A percentile compares a stretch with the other conserved stretches of the same genome.
Evolutionary conservation across 2,888 invertebrate species (phyloP).

Genomic region (Caenorhabditis sp.): DNA sequence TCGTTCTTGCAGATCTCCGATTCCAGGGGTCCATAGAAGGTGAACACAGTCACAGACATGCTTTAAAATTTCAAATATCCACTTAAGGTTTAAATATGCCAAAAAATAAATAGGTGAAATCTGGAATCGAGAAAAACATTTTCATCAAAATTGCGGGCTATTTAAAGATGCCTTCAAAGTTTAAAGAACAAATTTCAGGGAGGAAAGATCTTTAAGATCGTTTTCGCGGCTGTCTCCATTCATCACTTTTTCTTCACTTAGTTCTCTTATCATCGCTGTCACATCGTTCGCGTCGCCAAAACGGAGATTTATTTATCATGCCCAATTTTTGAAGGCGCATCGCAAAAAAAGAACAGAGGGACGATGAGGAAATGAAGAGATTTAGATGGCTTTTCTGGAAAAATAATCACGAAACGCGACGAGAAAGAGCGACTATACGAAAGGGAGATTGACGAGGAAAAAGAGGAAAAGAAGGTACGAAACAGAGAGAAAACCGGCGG

Average conservation of each 20-base stretch:
- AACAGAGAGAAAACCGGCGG: conserved; percentile 28
- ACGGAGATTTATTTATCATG: background rate
- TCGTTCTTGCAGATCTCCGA: no score
- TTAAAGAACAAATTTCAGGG: background rate
- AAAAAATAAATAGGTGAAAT: no score
- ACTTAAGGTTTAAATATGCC: no score
- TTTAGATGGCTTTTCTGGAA: conserved; percentile 17
- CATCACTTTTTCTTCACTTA: background rate
- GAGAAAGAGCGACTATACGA: conserved; percentile 55
- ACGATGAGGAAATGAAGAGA: background rate
- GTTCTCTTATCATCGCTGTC: background rate
- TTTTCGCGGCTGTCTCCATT: background rate
- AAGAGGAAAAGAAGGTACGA: conserved; percentile 34
- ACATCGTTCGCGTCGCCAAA: background rate
- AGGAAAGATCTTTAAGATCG: background rate
- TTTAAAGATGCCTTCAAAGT: no score
- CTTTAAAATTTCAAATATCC: no score
- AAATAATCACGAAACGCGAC: conserved; percentile 31
- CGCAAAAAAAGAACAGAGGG: background rate
- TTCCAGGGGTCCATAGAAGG: no score
- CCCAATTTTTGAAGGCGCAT: background rate
- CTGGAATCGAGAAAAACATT: no score
- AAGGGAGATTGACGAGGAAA: conserved; percentile 30
- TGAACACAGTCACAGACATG: no score
- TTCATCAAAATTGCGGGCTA: no score